phyloP scores from a whole-genome alignment of 2,797 vertebrate genomes.

The Salarias fasciatus region DNA sequence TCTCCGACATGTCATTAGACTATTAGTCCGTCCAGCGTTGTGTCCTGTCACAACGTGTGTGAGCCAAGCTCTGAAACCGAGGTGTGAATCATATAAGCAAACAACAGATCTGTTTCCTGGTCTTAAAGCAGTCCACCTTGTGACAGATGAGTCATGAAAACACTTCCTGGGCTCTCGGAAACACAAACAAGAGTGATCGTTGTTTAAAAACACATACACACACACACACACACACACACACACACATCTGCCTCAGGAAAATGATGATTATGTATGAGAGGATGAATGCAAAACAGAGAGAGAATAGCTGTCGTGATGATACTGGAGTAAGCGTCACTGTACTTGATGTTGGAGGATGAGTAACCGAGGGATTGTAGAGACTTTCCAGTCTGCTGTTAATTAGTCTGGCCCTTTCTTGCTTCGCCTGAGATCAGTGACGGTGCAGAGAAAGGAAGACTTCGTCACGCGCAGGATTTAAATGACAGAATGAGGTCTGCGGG shows the following conservation, averaged over 20 bases:
- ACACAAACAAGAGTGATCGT: background rate
- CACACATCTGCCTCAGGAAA: background rate
- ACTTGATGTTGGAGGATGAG: slow-evolving; percentile 32
- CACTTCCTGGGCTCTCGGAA: slow-evolving; percentile 22
- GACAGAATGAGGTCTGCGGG: slow-evolving; percentile 62
- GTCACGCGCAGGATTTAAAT: slow-evolving; percentile 45
- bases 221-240: no score
- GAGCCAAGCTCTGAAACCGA: no score
- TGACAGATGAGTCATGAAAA: slow-evolving; percentile 49
- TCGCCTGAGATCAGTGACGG: slow-evolving; percentile 44
- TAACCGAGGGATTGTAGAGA: slow-evolving; percentile 35
- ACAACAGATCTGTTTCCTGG: slow-evolving; percentile 17
- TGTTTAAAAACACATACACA: background rate
- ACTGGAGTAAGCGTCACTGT: slow-evolving; percentile 9
- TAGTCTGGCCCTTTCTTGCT: slow-evolving; percentile 39
- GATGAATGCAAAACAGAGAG: background rate
- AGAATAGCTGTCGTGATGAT: slow-evolving; percentile 15
- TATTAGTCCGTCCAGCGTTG: slow-evolving; percentile 12
- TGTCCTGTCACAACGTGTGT: slow-evolving; percentile 10
- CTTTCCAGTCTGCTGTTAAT: slow-evolving; percentile 39
- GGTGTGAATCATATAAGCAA: slow-evolving; percentile 1
- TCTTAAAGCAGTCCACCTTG: slow-evolving; percentile 36
- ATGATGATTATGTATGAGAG: slow-evolving; percentile 14
- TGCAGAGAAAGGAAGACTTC: slow-evolving; percentile 47
- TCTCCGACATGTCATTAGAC: slow-evolving; percentile 9